phyloP scores from a whole-genome alignment of 2,113 vertebrate genomes.

The Melierax canorus region DNA sequence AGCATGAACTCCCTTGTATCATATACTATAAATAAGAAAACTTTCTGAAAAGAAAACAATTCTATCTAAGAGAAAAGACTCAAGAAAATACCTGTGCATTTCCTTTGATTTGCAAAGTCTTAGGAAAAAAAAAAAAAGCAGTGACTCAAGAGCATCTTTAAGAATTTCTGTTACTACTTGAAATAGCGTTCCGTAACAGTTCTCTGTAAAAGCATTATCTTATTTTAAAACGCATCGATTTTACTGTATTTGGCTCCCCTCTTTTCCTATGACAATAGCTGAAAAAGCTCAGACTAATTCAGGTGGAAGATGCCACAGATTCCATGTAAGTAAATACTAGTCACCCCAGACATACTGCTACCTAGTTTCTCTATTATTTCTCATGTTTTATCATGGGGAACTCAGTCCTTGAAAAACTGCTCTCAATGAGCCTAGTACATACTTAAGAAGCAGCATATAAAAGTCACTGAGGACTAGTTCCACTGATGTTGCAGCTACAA shows the following conservation, averaged over 20 bases:
- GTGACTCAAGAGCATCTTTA: neutral
- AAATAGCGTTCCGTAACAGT: neutral
- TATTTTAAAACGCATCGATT: neutral
- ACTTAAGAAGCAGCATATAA: neutral
- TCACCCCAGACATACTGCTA: neutral
- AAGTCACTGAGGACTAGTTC: neutral
- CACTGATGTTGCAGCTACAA: neutral
- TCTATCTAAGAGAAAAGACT: neutral
- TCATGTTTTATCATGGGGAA: neutral
- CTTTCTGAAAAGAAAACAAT: neutral
- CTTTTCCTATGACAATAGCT: neutral
- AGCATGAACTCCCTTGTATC: neutral
- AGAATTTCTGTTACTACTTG: neutral
- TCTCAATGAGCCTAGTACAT: neutral
- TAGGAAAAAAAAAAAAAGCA: neutral
- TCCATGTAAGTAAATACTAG: neutral
- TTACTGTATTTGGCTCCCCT: neutral
- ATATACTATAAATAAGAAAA: neutral
- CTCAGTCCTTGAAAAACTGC: neutral
- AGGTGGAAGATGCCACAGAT: neutral
- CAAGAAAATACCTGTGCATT: neutral
- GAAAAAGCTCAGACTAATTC: neutral
- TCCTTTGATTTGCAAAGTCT: neutral
- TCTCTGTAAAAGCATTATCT: neutral
- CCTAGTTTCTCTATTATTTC: neutral